Conservation (phyloP, 2,113 vertebrate species). For the Cebidichthys violaceus region DNA sequence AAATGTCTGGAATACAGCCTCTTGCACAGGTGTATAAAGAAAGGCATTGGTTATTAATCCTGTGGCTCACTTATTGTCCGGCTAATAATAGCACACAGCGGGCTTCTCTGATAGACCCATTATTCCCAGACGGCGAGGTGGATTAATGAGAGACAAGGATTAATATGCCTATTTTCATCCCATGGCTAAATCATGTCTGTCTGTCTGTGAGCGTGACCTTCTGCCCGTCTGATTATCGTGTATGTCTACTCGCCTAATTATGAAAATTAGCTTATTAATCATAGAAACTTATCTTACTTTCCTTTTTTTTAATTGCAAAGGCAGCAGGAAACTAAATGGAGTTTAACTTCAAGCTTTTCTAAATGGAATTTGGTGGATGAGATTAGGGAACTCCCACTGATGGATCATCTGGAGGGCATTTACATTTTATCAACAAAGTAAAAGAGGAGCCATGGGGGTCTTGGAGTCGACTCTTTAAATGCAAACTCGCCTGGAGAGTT, state of each 20-base stretch:
- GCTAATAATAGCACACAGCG: conserved; percentile 70
- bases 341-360: neutral
- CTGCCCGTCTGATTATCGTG: conserved; percentile 31
- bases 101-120: conserved; percentile 52
- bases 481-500: neutral
- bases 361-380: conserved; percentile 6
- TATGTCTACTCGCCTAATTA: conserved; percentile 14
- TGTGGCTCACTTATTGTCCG: conserved; percentile 43
- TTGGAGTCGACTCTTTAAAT: neutral
- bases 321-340: neutral
- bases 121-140: conserved; percentile 63
- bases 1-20: conserved; percentile 8
- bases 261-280: conserved; percentile 12
- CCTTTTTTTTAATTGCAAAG: neutral
- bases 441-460: neutral
- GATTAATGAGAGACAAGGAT: conserved; percentile 73
- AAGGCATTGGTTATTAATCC: conserved; percentile 51
- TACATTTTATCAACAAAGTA: neutral
- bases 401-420: conserved; percentile 15
- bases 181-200: conserved; percentile 45
- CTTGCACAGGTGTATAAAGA: conserved; percentile 61
- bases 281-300: neutral
- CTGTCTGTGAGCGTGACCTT: conserved; percentile 41
- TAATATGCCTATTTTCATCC: conserved; percentile 68
- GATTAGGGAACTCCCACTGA: neutral